These are phyloP conservation scores for Synergus itoensis DNA, from an alignment of 2,888 invertebrate species.

Conservation along the genomic window DNA sequence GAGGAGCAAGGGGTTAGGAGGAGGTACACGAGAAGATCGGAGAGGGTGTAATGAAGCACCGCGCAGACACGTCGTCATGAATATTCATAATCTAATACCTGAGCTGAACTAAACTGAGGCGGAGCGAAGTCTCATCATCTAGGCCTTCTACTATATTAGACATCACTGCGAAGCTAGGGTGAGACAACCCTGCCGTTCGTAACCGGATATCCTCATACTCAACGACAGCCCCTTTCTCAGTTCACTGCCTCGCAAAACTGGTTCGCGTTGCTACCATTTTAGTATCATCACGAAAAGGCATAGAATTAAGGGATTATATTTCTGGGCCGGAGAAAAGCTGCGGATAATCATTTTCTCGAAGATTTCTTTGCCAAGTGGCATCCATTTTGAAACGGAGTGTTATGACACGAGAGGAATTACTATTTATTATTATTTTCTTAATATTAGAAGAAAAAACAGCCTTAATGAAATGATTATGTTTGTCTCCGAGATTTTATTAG, in stretches of 20 bases:
- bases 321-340: neutral
- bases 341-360: neutral
- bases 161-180: constrained; percentile 61
- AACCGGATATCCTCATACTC: constrained; percentile 57
- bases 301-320: constrained; percentile 23
- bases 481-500: neutral
- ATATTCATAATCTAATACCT: constrained; percentile 78
- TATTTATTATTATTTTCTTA: neutral
- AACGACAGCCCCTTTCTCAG: constrained; percentile 46
- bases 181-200: constrained; percentile 59
- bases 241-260: constrained; percentile 22
- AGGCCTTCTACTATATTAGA: constrained; percentile 75
- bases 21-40: constrained; percentile 53
- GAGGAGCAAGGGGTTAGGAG: constrained; percentile 40
- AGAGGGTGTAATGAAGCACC: constrained; percentile 77
- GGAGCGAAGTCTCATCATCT: constrained; percentile 68
- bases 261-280: constrained; percentile 13
- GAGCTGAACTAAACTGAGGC: constrained; percentile 73
- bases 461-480: neutral
- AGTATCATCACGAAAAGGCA: constrained; percentile 14
- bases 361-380: constrained; percentile 6
- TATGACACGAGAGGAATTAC: neutral
- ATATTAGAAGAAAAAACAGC: neutral
- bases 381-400: neutral
- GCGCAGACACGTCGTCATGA: constrained; percentile 77